Base-by-base conservation (phyloP, 1,140 invertebrate genomes). In the Ostrea denselamellosa region DNA sequence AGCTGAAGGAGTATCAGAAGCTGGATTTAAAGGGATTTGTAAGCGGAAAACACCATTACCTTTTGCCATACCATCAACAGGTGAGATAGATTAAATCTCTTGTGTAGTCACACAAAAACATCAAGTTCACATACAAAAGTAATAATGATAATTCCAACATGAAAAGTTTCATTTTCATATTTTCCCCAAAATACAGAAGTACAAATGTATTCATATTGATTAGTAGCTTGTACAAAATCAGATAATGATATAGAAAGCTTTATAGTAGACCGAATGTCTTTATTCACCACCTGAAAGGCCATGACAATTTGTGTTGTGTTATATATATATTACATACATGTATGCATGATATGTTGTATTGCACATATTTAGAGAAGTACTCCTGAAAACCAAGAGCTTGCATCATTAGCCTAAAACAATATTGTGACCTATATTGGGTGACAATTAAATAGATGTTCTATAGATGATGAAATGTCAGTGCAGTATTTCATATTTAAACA, bases 1-100 rank as follows among this genome's bases (percentile, higher is more conserved):
- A 96, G 96, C 96, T 96, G 89, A 96, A 96, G 94, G 95, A 96
- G 87, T 96, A 96, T 95, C 96, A 96, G 86, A 96, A 96, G 93
- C 94, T 96, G 92, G 96, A 95, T 93, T 96, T 96, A 93, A 96
- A 96, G 86, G 95, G 96, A 87, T 94, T 96, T 90, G 96, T 95
- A 87, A 96, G 94, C 91, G 95, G 94, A 86, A 94, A 94, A 77
- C 94, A 94, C 91, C 94, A 88, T 86, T 92, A 89, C 89, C 94
- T 89, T 91, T 92, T 91, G 87, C 92, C 86, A 89, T 93, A 86
- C 89, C 90, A 83, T 82, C 86, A 65, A 77, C 90, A 89, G 89
- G 89, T 90, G 87, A 34, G 85, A 83, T 14, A 44, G 34, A 44
- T 44, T 44, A 44, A 44, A 1, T 44, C 34, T 44, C 5, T 44